A percentile compares a stretch with the other conserved stretches of the same genome.
Evolutionary conservation across 2,888 invertebrate species (phyloP).

Genomic region (Seira musarum): DNA sequence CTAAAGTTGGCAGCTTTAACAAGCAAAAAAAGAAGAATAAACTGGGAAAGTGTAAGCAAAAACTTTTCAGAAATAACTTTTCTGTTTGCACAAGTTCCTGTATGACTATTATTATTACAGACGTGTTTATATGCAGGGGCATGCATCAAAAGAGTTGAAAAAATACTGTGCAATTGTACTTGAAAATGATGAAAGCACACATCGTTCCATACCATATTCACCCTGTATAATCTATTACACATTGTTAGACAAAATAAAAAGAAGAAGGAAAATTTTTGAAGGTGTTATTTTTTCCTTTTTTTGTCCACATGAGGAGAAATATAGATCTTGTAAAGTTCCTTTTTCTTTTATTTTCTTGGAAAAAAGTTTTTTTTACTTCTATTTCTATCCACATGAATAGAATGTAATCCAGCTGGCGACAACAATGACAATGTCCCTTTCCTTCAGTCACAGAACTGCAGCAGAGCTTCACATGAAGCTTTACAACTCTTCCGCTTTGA

Average conservation of each 20-base stretch:
- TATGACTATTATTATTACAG: neutral
- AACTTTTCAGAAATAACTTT: neutral
- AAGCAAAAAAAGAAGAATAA: neutral
- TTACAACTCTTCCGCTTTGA: neutral
- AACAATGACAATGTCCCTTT: constrained; percentile 52
- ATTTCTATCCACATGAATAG: constrained; percentile 47
- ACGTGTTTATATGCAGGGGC: neutral
- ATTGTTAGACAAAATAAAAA: constrained; percentile 15
- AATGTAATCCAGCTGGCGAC: constrained; percentile 55
- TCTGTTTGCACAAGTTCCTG: neutral
- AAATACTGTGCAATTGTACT: neutral
- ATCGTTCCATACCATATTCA: neutral
- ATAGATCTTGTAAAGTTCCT: neutral
- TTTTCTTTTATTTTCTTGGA: neutral
- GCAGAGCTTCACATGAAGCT: neutral
- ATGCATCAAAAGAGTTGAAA: no score
- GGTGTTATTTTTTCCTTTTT: constrained; percentile 9
- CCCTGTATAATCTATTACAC: neutral
- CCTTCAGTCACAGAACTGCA: neutral
- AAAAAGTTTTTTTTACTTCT: constrained; percentile 32
- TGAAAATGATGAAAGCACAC: neutral
- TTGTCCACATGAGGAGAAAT: constrained; percentile 6
- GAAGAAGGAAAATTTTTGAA: neutral
- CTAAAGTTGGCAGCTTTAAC: neutral
- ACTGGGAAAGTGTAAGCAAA: neutral